phyloP scores from a whole-genome alignment of 2,888 invertebrate genomes.

The Neoaliturus tenellus region DNA sequence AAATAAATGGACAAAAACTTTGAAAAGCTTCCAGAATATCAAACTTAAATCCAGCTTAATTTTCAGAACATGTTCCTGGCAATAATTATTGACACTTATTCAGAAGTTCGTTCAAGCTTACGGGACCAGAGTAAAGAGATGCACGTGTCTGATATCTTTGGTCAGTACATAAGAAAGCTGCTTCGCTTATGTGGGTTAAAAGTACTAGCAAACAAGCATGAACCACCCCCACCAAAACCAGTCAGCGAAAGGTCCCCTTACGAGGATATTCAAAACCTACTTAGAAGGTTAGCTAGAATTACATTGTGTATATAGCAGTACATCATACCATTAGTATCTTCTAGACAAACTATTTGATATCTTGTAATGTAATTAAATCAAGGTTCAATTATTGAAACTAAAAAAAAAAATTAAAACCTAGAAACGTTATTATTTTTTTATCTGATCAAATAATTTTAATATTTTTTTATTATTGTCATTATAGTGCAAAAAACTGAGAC shows the following conservation, averaged over 20 bases:
- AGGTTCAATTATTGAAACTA: too few relatives aligned
- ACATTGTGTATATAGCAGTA: too few relatives aligned
- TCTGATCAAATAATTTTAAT: too few relatives aligned
- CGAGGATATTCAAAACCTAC: conserved; percentile 39
- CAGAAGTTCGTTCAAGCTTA: conserved; percentile 30
- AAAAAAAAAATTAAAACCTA: too few relatives aligned
- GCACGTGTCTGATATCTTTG: conserved; percentile 8
- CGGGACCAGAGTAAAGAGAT: conserved; percentile 26
- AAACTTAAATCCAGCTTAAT: background rate
- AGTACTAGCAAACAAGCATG: background rate
- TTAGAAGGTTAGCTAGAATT: conserved; percentile 47
- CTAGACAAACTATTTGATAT: too few relatives aligned
- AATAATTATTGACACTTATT: conserved; percentile 52
- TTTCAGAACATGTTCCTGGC: conserved; percentile 54
- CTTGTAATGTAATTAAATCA: too few relatives aligned
- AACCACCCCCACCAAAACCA: background rate
- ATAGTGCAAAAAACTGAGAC: too few relatives aligned
- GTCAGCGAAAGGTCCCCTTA: conserved; percentile 3
- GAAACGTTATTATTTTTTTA: too few relatives aligned
- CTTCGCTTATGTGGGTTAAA: background rate
- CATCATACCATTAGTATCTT: too few relatives aligned
- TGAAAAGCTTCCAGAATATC: background rate
- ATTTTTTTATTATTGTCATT: too few relatives aligned
- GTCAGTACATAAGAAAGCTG: background rate
- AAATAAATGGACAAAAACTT: background rate